phyloP scores from a whole-genome alignment of 1,140 invertebrate species.

The Eueides isabella region DNA sequence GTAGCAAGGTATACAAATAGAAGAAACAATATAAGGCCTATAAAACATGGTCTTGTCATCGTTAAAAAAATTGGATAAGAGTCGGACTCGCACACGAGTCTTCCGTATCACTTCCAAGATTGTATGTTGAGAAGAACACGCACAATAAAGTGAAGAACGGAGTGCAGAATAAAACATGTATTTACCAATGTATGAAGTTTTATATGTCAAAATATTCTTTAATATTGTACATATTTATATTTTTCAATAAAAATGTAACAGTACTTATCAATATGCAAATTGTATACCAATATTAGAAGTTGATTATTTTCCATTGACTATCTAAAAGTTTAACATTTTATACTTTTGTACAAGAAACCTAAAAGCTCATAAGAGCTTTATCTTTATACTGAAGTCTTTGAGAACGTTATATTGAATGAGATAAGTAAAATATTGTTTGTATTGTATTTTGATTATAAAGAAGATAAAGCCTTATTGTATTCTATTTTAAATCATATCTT shows the following conservation, averaged over 20 bases:
- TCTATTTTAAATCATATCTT: neutral
- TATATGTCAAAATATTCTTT: too few species aligned
- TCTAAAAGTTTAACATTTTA: neutral
- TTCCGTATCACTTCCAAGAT: too few species aligned
- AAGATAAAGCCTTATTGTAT: neutral
- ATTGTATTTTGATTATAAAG: neutral
- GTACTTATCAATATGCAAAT: constrained; percentile 6
- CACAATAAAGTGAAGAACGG: too few species aligned
- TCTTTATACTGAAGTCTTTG: neutral
- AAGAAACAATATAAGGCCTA: too few species aligned
- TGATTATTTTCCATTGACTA: constrained; percentile 5
- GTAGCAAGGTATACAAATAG: too few species aligned
- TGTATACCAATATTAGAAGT: neutral
- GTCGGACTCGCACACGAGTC: too few species aligned
- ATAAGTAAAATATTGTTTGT: neutral
- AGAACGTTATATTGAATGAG: neutral
- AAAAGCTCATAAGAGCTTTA: neutral
- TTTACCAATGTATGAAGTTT: neutral
- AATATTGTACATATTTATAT: neutral
- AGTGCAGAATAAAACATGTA: too few species aligned
- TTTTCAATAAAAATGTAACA: neutral
- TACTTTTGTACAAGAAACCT: neutral
- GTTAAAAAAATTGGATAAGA: too few species aligned
- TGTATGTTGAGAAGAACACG: too few species aligned
- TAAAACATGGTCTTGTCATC: too few species aligned